Conservation (phyloP, 2,797 vertebrate species). For the Gymnothorax reevesii region DNA sequence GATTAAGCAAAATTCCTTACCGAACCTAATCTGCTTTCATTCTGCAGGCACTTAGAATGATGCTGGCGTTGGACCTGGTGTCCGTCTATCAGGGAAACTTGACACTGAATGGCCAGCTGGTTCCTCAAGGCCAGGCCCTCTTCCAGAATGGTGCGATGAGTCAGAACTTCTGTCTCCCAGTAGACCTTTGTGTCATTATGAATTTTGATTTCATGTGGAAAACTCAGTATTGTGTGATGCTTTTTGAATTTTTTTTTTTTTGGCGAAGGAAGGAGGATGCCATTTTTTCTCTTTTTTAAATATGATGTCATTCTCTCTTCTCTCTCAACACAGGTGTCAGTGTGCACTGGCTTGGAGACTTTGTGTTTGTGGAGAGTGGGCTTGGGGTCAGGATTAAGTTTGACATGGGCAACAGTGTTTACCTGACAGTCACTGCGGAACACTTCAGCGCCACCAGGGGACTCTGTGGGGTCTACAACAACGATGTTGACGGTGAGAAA, state of each 20-base stretch:
- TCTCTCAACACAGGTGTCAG: constrained; percentile 73
- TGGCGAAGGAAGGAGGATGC: not conserved
- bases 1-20: not conserved
- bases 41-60: constrained; percentile 74
- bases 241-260: not conserved
- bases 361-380: constrained; percentile 84
- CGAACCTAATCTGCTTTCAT: not conserved
- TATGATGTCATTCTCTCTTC: not conserved
- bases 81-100: constrained; percentile 64
- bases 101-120: constrained; percentile 67
- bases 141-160: constrained; percentile 79
- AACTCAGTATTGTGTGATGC: not conserved
- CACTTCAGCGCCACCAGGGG: constrained; percentile 77
- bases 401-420: constrained; percentile 73
- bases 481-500: constrained; percentile 69
- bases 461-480: constrained; percentile 87
- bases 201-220: not conserved
- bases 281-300: not conserved
- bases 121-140: constrained; percentile 67
- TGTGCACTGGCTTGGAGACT: constrained; percentile 87
- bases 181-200: not conserved
- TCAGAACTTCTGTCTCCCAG: not conserved
- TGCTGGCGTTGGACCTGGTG: constrained; percentile 78
- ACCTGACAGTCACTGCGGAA: constrained; percentile 74
- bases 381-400: constrained; percentile 79